phyloP scores from a whole-genome alignment of 2,797 vertebrate genomes.

The Buphagus erythrorhynchus region DNA sequence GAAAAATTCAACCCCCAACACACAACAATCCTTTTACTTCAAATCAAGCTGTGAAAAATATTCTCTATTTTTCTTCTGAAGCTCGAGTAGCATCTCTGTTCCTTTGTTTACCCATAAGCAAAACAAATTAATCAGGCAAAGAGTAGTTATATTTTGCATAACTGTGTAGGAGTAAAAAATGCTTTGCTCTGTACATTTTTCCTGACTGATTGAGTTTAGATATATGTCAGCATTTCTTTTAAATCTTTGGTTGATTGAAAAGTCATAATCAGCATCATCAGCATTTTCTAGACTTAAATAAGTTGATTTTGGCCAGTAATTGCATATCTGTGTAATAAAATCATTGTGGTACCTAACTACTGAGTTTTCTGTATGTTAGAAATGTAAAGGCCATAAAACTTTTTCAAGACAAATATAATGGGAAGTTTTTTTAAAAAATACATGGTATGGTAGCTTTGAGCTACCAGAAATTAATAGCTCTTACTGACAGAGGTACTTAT shows the following conservation, averaged over 20 bases:
- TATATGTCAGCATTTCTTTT: slow-evolving; percentile 6
- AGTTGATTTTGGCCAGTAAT: not conserved
- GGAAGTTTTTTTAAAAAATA: not conserved
- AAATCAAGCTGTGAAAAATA: not conserved
- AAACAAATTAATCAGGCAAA: not conserved
- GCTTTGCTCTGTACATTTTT: not conserved
- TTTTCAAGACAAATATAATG: not conserved
- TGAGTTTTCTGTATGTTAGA: not conserved
- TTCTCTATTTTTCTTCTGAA: not conserved
- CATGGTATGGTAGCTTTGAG: not conserved
- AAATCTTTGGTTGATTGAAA: not conserved
- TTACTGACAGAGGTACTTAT: not conserved
- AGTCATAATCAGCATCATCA: not conserved
- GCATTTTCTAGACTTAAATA: not conserved
- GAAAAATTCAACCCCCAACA: too few species aligned
- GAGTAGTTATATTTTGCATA: not conserved
- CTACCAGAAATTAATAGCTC: not conserved
- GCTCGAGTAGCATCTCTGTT: not conserved
- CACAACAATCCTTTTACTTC: not conserved
- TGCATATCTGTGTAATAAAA: not conserved
- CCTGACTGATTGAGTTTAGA: not conserved
- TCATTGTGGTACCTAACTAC: not conserved
- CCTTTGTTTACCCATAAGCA: not conserved
- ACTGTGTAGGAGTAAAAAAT: not conserved
- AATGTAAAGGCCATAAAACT: not conserved